phyloP scores from a whole-genome alignment of 2,797 vertebrate genomes.

The Bradypodion ventrale region DNA sequence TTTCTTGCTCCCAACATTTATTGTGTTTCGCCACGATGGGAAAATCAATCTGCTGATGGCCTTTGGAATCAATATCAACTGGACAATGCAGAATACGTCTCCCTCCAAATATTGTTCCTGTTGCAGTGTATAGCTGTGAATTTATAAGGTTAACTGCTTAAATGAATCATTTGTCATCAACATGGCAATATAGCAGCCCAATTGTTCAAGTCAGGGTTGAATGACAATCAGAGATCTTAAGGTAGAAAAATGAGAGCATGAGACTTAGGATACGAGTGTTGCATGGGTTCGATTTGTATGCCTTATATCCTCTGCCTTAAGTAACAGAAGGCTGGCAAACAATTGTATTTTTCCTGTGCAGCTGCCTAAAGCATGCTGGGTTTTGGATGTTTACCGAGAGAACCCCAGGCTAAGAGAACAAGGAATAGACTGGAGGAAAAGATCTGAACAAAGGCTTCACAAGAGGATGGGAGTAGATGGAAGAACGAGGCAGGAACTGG shows the following conservation, averaged over 20 bases:
- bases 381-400: not conserved
- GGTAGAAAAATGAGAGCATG: slow-evolving; percentile 20
- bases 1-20: slow-evolving; percentile 20
- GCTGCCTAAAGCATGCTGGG: slow-evolving; percentile 35
- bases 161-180: slow-evolving; percentile 34
- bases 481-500: not conserved
- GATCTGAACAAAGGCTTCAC: slow-evolving; percentile 11
- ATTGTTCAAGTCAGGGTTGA: slow-evolving; percentile 25
- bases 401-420: slow-evolving; percentile 22
- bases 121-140: slow-evolving; percentile 36
- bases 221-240: not conserved
- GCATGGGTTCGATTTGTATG: slow-evolving; percentile 7
- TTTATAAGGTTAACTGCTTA: slow-evolving; percentile 43
- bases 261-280: slow-evolving; percentile 27
- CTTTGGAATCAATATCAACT: slow-evolving; percentile 54
- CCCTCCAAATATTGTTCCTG: slow-evolving; percentile 22
- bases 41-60: slow-evolving; percentile 61
- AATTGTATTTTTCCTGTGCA: slow-evolving; percentile 21
- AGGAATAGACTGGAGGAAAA: slow-evolving; percentile 30
- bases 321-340: slow-evolving; percentile 4
- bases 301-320: not conserved
- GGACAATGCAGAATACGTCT: slow-evolving; percentile 38
- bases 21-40: slow-evolving; percentile 49
- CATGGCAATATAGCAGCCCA: slow-evolving; percentile 15
- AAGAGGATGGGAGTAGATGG: accelerated